phyloP scores from a whole-genome alignment of 2,888 invertebrate genomes.

The Heliconius ethilla region DNA sequence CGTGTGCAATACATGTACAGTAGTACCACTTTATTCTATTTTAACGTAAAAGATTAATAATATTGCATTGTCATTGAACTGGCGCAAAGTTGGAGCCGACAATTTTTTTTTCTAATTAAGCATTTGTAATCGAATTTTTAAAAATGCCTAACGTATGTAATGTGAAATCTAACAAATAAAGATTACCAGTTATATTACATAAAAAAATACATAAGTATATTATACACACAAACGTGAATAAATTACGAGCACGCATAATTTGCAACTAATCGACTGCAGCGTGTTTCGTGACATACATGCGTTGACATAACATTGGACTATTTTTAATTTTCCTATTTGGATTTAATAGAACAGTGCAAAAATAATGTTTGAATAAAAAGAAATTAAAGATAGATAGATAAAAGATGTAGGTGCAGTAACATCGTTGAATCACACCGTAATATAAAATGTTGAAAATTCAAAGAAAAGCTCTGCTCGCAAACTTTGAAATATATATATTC shows the following conservation, averaged over 20 bases:
- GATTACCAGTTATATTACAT: conserved; percentile 21
- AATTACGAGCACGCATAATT: conserved; percentile 21
- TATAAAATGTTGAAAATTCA: not conserved
- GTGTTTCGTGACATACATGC: conserved; percentile 34
- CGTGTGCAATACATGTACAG: conserved; percentile 57
- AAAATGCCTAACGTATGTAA: conserved; percentile 9
- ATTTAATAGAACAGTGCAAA: not conserved
- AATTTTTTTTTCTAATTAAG: not conserved
- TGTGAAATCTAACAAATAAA: conserved; percentile 17
- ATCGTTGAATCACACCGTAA: not conserved
- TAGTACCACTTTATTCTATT: conserved; percentile 32
- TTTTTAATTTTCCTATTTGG: not conserved
- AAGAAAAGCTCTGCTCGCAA: not conserved
- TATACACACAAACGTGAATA: conserved; percentile 12
- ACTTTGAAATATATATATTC: too few species aligned
- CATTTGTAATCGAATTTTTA: not conserved
- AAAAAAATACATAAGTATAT: conserved; percentile 11
- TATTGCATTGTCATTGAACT: not conserved
- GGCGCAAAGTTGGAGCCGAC: not conserved
- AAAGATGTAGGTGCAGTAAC: too few species aligned
- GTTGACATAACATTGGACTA: conserved; percentile 1
- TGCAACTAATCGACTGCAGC: conserved; percentile 13
- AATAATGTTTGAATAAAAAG: not conserved
- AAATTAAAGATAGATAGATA: not conserved
- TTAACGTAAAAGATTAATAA: conserved; percentile 33